phyloP scores from a whole-genome alignment of 2,797 vertebrate species.

The Phrynocephalus forsythii region DNA sequence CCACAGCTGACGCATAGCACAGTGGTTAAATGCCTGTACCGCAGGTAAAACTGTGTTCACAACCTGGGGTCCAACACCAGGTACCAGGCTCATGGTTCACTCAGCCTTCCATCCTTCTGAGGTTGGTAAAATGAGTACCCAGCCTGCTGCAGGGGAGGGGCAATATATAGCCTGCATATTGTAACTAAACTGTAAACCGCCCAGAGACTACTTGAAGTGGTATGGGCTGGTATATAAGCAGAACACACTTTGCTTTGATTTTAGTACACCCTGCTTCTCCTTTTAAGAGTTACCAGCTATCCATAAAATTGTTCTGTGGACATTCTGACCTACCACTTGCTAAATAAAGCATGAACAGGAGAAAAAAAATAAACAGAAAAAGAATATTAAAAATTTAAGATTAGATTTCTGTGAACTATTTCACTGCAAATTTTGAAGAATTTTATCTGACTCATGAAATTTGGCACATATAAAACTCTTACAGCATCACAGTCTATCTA shows the following conservation, averaged over 20 bases:
- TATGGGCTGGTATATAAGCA: too few species aligned
- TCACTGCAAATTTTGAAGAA: neutral
- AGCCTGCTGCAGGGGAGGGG: too few species aligned
- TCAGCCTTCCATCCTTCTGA: too few species aligned
- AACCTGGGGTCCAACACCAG: too few species aligned
- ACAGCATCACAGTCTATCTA: neutral
- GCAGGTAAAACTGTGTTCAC: too few species aligned
- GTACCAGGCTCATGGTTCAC: too few species aligned
- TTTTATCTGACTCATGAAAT: neutral
- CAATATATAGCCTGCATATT: too few species aligned
- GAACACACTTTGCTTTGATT: too few species aligned
- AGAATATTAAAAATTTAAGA: neutral
- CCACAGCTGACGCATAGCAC: neutral
- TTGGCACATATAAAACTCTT: neutral
- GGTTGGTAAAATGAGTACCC: too few species aligned
- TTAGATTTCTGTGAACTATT: neutral
- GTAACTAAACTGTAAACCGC: too few species aligned
- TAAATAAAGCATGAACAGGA: neutral
- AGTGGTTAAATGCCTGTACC: too few species aligned
- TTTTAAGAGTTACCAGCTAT: neutral
- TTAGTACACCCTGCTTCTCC: neutral
- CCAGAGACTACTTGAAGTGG: too few species aligned
- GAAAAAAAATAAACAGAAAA: neutral
- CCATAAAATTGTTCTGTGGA: neutral
- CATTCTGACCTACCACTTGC: neutral